These are phyloP conservation scores for Sarcophaga subvicina DNA, from an alignment of 2,888 invertebrate genomes.

Conservation along the genomic window DNA sequence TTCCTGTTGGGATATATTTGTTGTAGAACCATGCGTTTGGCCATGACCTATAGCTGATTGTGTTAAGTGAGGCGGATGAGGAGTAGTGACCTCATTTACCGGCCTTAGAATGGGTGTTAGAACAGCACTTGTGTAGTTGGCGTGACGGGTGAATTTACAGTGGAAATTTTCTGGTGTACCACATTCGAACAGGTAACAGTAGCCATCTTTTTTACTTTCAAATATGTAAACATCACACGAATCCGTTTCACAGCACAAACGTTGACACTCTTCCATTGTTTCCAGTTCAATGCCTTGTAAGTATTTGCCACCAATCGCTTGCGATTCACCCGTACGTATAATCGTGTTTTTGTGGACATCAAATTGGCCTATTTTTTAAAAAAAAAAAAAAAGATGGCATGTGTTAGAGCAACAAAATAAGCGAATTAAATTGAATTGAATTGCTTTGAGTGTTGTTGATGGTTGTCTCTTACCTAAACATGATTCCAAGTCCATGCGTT, in stretches of 20 bases:
- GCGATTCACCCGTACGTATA: conserved; percentile 94
- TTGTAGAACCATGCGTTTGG: conserved; percentile 41
- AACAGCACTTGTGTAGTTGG: conserved; percentile 93
- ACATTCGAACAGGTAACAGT: conserved; percentile 95
- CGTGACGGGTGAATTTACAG: conserved; percentile 95
- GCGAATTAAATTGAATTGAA: not conserved
- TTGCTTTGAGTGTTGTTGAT: not conserved
- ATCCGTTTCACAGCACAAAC: conserved; percentile 93
- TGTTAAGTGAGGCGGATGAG: conserved; percentile 69
- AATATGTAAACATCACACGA: conserved; percentile 95
- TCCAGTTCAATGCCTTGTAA: conserved; percentile 92
- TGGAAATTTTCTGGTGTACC: conserved; percentile 95
- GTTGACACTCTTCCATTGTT: conserved; percentile 90
- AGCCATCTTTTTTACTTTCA: conserved; percentile 92
- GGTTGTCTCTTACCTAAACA: conserved; percentile 78
- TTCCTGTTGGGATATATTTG: conserved; percentile 80
- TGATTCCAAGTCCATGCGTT: conserved; percentile 80
- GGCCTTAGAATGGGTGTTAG: conserved; percentile 84
- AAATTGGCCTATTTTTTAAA: conserved; percentile 82
- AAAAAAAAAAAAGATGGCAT: not conserved
- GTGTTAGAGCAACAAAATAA: not conserved
- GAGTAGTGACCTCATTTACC: conserved; percentile 73
- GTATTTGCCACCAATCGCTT: conserved; percentile 93
- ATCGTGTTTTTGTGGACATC: conserved; percentile 94
- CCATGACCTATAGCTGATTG: not conserved